Percentiles rank a stretch among this genome's conserved stretches.
Conservation (phyloP, 2,888 invertebrate genomes). For the Thecophora atra region DNA sequence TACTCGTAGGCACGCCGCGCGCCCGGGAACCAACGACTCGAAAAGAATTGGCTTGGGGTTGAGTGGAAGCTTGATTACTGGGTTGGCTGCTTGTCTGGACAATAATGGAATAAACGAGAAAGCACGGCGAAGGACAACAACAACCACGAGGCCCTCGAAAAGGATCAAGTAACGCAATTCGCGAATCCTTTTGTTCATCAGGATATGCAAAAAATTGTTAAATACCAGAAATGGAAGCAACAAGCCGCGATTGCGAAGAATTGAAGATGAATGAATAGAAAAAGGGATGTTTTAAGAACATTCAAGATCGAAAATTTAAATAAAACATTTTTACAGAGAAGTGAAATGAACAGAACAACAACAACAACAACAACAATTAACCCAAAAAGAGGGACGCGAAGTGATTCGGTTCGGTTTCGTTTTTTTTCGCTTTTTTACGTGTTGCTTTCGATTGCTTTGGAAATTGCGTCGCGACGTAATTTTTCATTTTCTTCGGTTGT, state of each 20-base stretch:
- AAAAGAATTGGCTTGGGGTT: too few species aligned
- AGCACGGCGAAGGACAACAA: neutral
- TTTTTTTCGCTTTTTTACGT: neutral
- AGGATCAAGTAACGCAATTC: conserved; percentile 39
- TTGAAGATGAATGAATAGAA: neutral
- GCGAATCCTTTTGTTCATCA: conserved; percentile 40
- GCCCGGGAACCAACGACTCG: neutral
- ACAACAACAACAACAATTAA: neutral
- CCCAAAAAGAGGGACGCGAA: neutral
- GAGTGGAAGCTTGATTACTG: too few species aligned
- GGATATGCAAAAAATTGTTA: conserved; percentile 1
- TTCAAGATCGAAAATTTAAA: conserved; percentile 12
- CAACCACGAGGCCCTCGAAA: conserved; percentile 20
- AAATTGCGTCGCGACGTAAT: conserved; percentile 13
- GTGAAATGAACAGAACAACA: neutral
- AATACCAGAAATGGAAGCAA: conserved; percentile 12
- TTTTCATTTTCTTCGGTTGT: neutral
- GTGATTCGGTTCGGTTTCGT: neutral
- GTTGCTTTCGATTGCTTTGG: neutral
- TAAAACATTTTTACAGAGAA: neutral
- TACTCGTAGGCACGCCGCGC: neutral
- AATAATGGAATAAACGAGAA: neutral
- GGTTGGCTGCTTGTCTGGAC: neutral
- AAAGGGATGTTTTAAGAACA: neutral
- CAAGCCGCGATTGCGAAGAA: neutral